phyloP scores from a whole-genome alignment of 2,113 vertebrate species.

The Marcusenius ussheri region DNA sequence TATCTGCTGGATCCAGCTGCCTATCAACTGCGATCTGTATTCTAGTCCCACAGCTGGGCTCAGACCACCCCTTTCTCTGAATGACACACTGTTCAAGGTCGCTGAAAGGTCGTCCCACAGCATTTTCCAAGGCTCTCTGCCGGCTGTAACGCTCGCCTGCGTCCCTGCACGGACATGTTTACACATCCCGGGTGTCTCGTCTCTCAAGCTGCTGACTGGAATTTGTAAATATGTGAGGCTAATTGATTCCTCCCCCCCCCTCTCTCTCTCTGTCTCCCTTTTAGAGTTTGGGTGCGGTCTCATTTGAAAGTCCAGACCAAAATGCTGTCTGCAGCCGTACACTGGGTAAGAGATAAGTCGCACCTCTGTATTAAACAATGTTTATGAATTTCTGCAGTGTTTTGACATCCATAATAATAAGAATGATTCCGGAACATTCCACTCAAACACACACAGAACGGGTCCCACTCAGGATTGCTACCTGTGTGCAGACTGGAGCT shows the following conservation, averaged over 20 bases:
- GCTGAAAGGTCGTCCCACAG: not conserved
- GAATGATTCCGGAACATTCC: not conserved
- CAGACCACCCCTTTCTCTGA: not conserved
- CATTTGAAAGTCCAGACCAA: conserved; percentile 52
- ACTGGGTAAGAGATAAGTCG: conserved; percentile 49
- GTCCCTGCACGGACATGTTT: not conserved
- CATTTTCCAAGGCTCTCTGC: not conserved
- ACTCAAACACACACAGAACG: not conserved
- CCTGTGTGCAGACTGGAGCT: not conserved
- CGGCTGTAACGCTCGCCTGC: not conserved
- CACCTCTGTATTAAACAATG: not conserved
- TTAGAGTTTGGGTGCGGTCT: conserved; percentile 52
- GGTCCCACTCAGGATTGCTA: not conserved
- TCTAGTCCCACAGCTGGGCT: not conserved
- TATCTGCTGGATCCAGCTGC: not conserved
- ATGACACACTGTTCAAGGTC: not conserved
- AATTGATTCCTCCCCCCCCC: not conserved
- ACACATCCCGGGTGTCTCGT: not conserved
- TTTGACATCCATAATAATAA: not conserved
- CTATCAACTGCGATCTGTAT: not conserved
- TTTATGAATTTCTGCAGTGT: not conserved
- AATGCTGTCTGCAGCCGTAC: conserved; percentile 51
- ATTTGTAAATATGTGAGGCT: conserved; percentile 1
- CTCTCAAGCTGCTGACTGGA: not conserved
- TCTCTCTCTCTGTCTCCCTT: not conserved